These are phyloP conservation scores for Tetranychus piercei DNA, from an alignment of 2,888 invertebrate genomes.

Conservation along the genomic window DNA sequence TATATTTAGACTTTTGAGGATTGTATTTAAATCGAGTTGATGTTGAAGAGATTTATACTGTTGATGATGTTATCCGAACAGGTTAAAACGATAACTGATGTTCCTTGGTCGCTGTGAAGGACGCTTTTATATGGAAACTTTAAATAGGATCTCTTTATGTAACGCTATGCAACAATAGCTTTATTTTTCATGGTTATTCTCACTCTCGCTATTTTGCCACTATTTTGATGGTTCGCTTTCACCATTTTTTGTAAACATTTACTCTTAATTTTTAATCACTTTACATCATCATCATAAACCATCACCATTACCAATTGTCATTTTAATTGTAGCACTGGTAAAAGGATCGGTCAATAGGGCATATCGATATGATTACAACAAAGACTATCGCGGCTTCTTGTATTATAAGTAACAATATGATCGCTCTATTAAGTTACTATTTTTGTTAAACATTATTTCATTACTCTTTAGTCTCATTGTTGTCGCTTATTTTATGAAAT, in stretches of 20 bases:
- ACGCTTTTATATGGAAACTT: neutral
- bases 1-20: too few species aligned
- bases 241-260: neutral
- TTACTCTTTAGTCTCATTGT: neutral
- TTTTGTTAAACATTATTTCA: neutral
- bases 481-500: too few species aligned
- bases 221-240: neutral
- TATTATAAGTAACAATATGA: neutral
- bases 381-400: neutral
- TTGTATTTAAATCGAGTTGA: neutral
- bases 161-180: neutral
- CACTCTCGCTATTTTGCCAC: neutral
- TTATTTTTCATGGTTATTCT: neutral
- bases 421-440: neutral
- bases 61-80: neutral
- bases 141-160: neutral
- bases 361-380: neutral
- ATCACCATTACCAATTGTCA: neutral
- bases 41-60: neutral
- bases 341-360: neutral
- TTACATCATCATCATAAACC: neutral
- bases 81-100: neutral
- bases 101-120: neutral
- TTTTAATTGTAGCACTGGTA: neutral
- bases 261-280: neutral